Evolutionary conservation across 2,888 invertebrate genomes (phyloP).

Genomic region (Hetaerina titia): DNA sequence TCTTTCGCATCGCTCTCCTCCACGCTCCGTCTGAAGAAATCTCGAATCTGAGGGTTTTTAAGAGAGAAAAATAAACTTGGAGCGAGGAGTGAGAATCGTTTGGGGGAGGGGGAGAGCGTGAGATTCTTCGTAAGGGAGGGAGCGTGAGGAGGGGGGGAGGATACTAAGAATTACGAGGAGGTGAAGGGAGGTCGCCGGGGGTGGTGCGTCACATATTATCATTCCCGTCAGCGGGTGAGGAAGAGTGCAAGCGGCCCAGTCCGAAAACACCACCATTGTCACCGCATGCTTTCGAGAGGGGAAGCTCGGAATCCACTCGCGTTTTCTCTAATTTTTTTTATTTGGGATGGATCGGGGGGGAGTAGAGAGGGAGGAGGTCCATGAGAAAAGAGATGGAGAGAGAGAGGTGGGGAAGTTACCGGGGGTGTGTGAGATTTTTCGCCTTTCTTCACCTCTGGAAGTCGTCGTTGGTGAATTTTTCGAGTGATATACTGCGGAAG

Average conservation of each 20-base stretch:
- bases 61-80: constrained; percentile 18
- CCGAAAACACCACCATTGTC: not conserved
- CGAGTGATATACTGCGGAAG: not conserved
- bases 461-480: constrained; percentile 1
- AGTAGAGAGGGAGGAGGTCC: no score
- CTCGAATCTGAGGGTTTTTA: constrained; percentile 9
- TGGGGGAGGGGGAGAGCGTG: not conserved
- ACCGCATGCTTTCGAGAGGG: no score
- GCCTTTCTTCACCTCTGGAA: not conserved
- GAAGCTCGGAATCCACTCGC: no score
- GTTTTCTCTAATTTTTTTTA: no score
- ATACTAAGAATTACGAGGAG: not conserved
- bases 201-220: not conserved
- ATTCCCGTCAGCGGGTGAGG: not conserved
- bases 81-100: not conserved
- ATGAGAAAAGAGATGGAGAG: no score
- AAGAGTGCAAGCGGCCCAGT: not conserved
- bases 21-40: not conserved
- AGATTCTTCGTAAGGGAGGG: no score
- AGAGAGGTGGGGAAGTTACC: no score
- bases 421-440: not conserved
- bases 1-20: no score
- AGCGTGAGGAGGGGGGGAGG: not conserved
- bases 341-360: no score
- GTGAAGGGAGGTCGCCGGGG: not conserved